Conservation (phyloP, 2,888 invertebrate species). For the Pammene aurita region DNA sequence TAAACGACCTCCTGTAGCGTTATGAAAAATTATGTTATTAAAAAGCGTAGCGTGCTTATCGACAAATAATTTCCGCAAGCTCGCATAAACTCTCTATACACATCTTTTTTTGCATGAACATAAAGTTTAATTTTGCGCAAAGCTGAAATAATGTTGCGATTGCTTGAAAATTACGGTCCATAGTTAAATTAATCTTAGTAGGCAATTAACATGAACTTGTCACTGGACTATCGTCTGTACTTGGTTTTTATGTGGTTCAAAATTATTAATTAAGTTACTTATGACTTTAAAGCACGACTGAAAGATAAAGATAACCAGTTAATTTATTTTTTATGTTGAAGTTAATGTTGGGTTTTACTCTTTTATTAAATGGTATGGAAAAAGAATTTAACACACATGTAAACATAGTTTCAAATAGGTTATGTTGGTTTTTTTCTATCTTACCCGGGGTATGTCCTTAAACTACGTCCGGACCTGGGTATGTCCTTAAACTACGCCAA, state of each 20-base stretch:
- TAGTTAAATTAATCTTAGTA: conserved; percentile 31
- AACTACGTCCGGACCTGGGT: too few relatives aligned
- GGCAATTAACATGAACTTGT: conserved; percentile 35
- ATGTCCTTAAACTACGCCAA: too few relatives aligned
- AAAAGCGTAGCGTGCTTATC: conserved; percentile 35
- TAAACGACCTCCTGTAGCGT: conserved; percentile 26
- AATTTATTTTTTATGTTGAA: not conserved
- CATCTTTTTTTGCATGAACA: not conserved
- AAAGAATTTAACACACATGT: too few relatives aligned
- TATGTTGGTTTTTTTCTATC: too few relatives aligned
- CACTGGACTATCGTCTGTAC: conserved; percentile 21
- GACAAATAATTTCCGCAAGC: not conserved
- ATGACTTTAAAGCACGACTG: conserved; percentile 14
- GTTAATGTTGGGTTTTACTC: not conserved
- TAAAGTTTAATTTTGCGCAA: not conserved
- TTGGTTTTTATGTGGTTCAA: conserved; percentile 16
- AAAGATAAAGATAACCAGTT: not conserved
- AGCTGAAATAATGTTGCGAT: not conserved
- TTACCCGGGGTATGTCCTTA: too few relatives aligned
- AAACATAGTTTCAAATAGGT: too few relatives aligned
- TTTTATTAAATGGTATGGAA: not conserved
- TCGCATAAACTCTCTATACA: conserved; percentile 1
- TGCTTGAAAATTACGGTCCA: not conserved
- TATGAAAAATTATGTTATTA: conserved; percentile 31
- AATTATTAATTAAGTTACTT: conserved; percentile 21